Evolutionary conservation across 2,888 invertebrate species (phyloP), one percentile per base, ranked within the genome.

Genomic region (Meloe dianella): DNA sequence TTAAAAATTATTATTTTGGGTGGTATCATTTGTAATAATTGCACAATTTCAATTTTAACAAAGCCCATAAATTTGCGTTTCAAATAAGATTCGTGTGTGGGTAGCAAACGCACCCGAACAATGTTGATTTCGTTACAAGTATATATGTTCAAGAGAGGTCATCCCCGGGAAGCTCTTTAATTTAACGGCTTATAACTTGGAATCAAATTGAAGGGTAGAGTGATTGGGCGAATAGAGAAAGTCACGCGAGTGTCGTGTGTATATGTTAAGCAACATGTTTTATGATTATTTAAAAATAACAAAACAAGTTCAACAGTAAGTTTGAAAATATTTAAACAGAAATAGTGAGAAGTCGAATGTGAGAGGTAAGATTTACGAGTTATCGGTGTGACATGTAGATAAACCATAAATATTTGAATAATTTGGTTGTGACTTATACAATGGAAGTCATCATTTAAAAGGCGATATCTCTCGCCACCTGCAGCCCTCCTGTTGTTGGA

Each of bases 111-210:
- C 69, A 67, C 66, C 65, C 61, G 68, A 63, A 66, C 69, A 69
- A 74, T 72, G 74, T 74, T 72, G 76, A 75, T 74, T 75, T 75
- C 72, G 73, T 75, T 73, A 73, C 62, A 56, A 65, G 60, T 68
- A 66, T 68, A 65, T 70, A 64, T 66, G 65, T 62, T 68, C 71
- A 70, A 73, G 71, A 73, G 73, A 76, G 67, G 75, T 75, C 75
- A 76, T 80, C 80, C 79, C 77, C 62, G 47, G 81, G 80, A 80
- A 71, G 75, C 77, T 78, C 78, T 80, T 82, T 82, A 83, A 83
- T 83, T 83, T 83, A 82, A 82, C 82, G 83, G 78, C 80, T 82
- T 82, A 83, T 82, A 82, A 82, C 80, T 80, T 81, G 81, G 81
- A 80, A 82, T 82, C 82, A 82, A 83, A 82, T 82, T 79, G 80